Evolutionary conservation across 2,888 invertebrate genomes (phyloP).

Genomic region (Yponomeuta malinellus): DNA sequence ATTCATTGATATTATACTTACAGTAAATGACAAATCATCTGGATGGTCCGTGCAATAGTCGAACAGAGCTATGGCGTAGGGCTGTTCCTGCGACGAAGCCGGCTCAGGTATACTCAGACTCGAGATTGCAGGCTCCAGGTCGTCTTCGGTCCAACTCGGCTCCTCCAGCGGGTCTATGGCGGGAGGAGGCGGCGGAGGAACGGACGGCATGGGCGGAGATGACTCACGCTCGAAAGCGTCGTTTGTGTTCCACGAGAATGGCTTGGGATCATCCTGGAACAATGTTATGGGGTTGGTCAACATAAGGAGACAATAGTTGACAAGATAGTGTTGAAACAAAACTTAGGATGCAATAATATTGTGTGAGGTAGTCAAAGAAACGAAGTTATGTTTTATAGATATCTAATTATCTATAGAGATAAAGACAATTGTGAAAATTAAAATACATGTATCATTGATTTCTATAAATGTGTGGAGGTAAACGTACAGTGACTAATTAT

Average conservation of each 20-base stretch:
- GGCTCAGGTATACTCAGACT: constrained; percentile 18
- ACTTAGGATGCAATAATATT: background rate
- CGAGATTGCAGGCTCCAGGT: background rate
- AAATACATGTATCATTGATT: background rate
- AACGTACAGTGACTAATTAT: background rate
- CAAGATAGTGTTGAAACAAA: background rate
- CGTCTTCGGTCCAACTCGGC: constrained; percentile 23
- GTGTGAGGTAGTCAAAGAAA: background rate
- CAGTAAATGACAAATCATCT: constrained; percentile 87
- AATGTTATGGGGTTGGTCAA: background rate
- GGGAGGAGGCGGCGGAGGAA: constrained; percentile 87
- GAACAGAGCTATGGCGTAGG: constrained; percentile 86
- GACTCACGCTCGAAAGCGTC: constrained; percentile 57
- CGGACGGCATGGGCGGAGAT: constrained; percentile 87
- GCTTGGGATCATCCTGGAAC: constrained; percentile 53
- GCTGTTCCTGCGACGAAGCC: constrained; percentile 50
- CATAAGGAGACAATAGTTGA: background rate
- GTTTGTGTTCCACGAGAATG: constrained; percentile 47
- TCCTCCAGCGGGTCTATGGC: constrained; percentile 50
- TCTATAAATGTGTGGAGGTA: background rate
- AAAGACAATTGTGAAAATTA: background rate
- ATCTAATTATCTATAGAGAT: background rate
- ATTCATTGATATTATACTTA: constrained; percentile 52
- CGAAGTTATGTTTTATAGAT: background rate
- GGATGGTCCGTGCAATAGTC: constrained; percentile 84